Evolutionary conservation across 1,140 invertebrate species (phyloP).

Genomic region (Atta colombica): DNA sequence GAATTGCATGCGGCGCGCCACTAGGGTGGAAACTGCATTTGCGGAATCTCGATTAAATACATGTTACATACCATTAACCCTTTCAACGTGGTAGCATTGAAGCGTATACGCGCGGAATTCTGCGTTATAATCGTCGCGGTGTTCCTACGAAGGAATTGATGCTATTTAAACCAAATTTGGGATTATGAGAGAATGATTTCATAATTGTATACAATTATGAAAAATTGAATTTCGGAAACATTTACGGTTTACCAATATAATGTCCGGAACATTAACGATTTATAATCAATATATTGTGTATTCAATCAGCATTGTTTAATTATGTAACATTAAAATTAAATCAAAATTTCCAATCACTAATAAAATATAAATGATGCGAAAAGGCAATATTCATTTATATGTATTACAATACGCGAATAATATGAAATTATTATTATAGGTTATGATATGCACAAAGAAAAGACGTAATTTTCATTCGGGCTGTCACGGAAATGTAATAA

Average conservation of each 20-base stretch:
- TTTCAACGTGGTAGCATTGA: conserved; percentile 39
- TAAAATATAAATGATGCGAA: conserved; percentile 33
- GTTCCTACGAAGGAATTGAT: conserved; percentile 24
- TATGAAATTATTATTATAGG: neutral
- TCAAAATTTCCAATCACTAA: neutral
- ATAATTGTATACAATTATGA: neutral
- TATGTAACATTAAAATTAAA: conserved; percentile 16
- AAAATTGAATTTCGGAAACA: conserved; percentile 35
- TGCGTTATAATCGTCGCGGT: conserved; percentile 28
- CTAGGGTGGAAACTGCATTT: conserved; percentile 45
- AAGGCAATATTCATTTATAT: conserved; percentile 44
- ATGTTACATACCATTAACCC: conserved; percentile 62
- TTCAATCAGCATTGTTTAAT: conserved; percentile 1
- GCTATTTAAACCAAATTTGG: conserved; percentile 31
- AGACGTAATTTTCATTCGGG: neutral
- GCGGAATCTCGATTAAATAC: conserved; percentile 63
- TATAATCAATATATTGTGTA: conserved; percentile 20
- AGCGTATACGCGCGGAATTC: conserved; percentile 15
- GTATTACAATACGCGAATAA: conserved; percentile 17
- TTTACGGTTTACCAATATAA: conserved; percentile 10
- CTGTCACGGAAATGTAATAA: conserved; percentile 17
- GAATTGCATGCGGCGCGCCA: conserved; percentile 39
- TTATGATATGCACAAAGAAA: neutral
- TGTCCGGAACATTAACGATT: conserved; percentile 15
- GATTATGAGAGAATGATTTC: neutral